phyloP scores from a whole-genome alignment of 2,888 invertebrate genomes.

The Drosophila merina region DNA sequence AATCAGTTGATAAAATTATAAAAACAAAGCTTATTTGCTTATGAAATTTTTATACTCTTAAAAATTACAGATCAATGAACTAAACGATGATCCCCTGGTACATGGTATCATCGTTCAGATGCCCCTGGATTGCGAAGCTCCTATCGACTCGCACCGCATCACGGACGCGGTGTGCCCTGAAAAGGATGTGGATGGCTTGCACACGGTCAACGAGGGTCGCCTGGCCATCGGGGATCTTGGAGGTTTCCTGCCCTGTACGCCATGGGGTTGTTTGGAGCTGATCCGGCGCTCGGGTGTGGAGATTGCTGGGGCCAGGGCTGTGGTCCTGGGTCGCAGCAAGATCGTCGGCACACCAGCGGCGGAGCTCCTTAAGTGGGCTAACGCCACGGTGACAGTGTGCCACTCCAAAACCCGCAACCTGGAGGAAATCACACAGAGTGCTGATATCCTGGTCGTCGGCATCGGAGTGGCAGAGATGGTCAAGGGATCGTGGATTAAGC shows the following conservation, averaged over 20 bases:
- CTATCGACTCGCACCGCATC: conserved; percentile 93
- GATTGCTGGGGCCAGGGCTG: conserved; percentile 93
- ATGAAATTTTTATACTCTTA: no score
- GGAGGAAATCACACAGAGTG: conserved; percentile 89
- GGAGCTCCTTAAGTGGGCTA: conserved; percentile 97
- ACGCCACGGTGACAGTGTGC: conserved; percentile 98
- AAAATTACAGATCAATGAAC: conserved; percentile 69
- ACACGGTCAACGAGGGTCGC: conserved; percentile 96
- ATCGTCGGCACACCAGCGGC: conserved; percentile 98
- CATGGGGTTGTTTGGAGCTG: conserved; percentile 94
- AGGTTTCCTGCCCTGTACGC: conserved; percentile 98
- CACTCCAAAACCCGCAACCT: conserved; percentile 97
- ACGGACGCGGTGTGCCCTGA: conserved; percentile 94
- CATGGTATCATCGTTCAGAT: conserved; percentile 99
- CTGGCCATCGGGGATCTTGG: conserved; percentile 94
- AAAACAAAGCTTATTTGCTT: no score
- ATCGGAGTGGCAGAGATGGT: conserved; percentile 96
- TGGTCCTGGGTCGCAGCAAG: conserved; percentile 98
- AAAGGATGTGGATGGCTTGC: conserved; percentile 98
- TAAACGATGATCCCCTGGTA: conserved; percentile 93
- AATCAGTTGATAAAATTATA: neutral
- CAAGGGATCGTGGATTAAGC: conserved; percentile 97
- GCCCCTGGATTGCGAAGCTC: conserved; percentile 93
- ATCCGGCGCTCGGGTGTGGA: conserved; percentile 89
- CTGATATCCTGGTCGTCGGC: conserved; percentile 98